Percentiles rank a stretch among this genome's conserved stretches.
These are phyloP conservation scores for Rotaria socialis DNA, from an alignment of 2,888 invertebrate genomes.

Conservation along the genomic window DNA sequence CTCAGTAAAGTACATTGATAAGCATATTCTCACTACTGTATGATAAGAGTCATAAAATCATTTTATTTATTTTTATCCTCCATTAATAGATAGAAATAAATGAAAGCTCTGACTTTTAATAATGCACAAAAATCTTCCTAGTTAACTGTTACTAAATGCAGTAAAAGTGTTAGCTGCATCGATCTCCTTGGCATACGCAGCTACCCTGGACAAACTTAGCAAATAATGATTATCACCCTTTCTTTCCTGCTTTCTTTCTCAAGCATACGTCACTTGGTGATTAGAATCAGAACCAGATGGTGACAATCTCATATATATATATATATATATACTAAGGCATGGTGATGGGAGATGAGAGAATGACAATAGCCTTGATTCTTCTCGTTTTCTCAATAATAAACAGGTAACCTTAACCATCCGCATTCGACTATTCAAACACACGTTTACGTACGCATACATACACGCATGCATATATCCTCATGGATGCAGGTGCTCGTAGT, in stretches of 20 bases:
- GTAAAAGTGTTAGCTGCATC: not conserved
- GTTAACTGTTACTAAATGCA: not conserved
- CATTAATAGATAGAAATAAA: not conserved
- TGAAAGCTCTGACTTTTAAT: not conserved
- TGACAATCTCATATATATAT: not conserved
- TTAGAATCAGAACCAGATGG: slow-evolving; percentile 20
- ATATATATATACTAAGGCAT: not conserved
- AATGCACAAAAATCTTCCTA: not conserved
- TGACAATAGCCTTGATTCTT: slow-evolving; percentile 25
- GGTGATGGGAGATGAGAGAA: not conserved
- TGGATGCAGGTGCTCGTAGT: not conserved
- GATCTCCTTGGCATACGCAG: not conserved
- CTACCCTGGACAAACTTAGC: not conserved
- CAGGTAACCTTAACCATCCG: slow-evolving; percentile 13
- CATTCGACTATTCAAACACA: not conserved
- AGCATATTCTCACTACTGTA: not conserved
- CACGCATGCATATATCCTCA: not conserved
- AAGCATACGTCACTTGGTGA: not conserved
- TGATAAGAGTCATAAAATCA: not conserved
- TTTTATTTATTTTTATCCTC: not conserved
- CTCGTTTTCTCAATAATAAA: not conserved
- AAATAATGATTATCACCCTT: slow-evolving; percentile 21
- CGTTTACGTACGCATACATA: not conserved
- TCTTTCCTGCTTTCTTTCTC: not conserved
- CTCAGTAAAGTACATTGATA: not conserved